Evolutionary conservation across 2,888 invertebrate genomes (phyloP).

Genomic region (Escarpia spicata): DNA sequence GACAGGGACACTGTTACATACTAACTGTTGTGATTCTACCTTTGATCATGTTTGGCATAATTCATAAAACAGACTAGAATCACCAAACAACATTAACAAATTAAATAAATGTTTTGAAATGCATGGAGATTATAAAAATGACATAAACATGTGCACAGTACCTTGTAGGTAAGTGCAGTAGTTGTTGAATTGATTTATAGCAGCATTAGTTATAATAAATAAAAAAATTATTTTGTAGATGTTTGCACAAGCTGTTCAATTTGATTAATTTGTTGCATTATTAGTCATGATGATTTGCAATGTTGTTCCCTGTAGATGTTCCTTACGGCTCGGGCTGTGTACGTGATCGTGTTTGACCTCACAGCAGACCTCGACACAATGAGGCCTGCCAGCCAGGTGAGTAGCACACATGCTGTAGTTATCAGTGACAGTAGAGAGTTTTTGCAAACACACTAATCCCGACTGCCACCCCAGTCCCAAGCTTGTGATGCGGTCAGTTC

Average conservation of each 20-base stretch:
- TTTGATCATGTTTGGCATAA: neutral
- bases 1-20: too few species aligned
- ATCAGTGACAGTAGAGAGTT: too few species aligned
- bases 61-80: neutral
- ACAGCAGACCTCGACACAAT: slow-evolving; percentile 54
- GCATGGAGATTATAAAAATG: neutral
- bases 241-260: neutral
- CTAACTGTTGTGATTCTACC: too few species aligned
- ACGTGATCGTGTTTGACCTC: slow-evolving; percentile 64
- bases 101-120: neutral
- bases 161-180: neutral
- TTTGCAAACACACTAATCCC: too few species aligned
- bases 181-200: neutral
- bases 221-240: neutral
- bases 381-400: neutral
- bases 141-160: neutral
- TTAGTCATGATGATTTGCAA: neutral
- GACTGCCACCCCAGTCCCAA: too few species aligned
- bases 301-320: slow-evolving; percentile 57
- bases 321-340: slow-evolving; percentile 63
- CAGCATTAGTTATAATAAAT: too few species aligned
- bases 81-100: neutral
- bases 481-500: too few species aligned
- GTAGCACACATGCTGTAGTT: neutral
- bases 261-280: neutral